phyloP scores from a whole-genome alignment of 2,797 vertebrate species.

The Sphenopsis melanotis region DNA sequence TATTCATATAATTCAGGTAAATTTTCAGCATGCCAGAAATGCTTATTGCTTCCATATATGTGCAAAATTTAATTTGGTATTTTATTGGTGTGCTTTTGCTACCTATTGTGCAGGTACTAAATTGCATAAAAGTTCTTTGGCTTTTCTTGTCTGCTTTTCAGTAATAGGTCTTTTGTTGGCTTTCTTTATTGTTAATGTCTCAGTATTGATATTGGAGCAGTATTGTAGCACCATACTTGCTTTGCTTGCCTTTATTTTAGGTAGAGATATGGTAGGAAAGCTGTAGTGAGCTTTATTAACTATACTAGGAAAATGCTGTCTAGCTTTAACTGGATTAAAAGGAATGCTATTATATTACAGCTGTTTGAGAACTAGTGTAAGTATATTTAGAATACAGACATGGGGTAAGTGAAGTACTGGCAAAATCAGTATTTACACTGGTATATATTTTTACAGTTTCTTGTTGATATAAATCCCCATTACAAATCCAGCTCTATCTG shows the following conservation, averaged over 20 bases:
- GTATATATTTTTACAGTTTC: not conserved
- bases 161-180: conserved; percentile 11
- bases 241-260: conserved; percentile 43
- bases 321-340: not conserved
- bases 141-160: conserved; percentile 48
- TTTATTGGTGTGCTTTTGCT: conserved; percentile 63
- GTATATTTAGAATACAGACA: not conserved
- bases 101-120: conserved; percentile 55
- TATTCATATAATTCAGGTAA: conserved; percentile 96
- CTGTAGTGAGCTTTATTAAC: not conserved
- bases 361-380: not conserved
- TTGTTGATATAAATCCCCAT: not conserved
- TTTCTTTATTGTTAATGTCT: conserved; percentile 5
- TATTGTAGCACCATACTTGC: not conserved
- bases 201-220: not conserved
- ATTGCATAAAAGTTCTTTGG: conserved; percentile 28
- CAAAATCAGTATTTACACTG: not conserved
- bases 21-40: conserved; percentile 71
- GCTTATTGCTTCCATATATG: conserved; percentile 63
- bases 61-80: conserved; percentile 39
- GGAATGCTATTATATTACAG: not conserved
- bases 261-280: conserved; percentile 21
- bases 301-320: not conserved
- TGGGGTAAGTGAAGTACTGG: not conserved
- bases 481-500: not conserved